Percentiles rank a stretch among this genome's conserved stretches.
phyloP scores from a whole-genome alignment of 2,113 vertebrate species.

The Ptilonorhynchus violaceus region DNA sequence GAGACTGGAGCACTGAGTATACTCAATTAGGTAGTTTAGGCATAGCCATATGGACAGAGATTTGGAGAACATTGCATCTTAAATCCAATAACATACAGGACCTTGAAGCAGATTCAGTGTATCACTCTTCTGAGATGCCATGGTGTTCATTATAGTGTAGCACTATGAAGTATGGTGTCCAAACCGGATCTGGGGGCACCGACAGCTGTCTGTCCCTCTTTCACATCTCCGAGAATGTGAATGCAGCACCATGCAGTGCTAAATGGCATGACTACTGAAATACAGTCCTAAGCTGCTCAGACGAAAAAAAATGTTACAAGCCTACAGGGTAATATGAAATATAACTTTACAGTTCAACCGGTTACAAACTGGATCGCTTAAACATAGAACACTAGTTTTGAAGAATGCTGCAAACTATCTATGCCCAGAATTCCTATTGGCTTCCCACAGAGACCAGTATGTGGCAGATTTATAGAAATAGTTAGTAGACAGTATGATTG shows the following conservation, averaged over 20 bases:
- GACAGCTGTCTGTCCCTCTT: neutral
- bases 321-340: neutral
- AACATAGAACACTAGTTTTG: neutral
- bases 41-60: neutral
- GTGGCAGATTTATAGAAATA: conserved; percentile 11
- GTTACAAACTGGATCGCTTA: neutral
- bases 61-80: neutral
- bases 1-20: neutral
- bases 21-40: neutral
- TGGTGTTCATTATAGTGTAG: neutral
- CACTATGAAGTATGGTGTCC: neutral
- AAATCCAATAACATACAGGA: neutral
- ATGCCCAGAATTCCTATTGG: neutral
- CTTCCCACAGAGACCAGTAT: neutral
- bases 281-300: neutral
- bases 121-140: neutral
- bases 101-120: neutral
- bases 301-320: conserved; percentile 3
- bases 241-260: neutral
- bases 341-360: neutral
- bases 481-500: neutral
- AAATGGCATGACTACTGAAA: neutral
- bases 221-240: neutral
- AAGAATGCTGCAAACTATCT: neutral
- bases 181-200: neutral